Percentiles rank a stretch among this genome's conserved stretches.
These are phyloP conservation scores for Blennius ocellaris DNA, from an alignment of 2,113 vertebrate genomes.

Conservation along the genomic window DNA sequence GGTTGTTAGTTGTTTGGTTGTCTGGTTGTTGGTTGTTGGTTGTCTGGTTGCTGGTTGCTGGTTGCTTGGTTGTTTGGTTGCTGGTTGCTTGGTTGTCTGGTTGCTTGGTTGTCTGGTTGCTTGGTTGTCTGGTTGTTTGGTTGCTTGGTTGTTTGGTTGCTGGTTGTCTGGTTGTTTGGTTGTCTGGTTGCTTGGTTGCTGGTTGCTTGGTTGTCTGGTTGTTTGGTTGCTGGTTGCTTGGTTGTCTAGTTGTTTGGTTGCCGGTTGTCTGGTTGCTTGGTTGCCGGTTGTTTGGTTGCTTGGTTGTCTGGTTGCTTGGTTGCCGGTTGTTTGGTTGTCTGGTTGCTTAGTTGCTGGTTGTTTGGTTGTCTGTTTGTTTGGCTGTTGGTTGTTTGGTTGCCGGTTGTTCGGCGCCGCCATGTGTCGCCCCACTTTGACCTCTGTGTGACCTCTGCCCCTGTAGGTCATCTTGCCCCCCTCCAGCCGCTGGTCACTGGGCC, in stretches of 20 bases:
- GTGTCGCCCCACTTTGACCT: slow-evolving; percentile 62
- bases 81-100: slow-evolving; percentile 21
- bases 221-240: too few species aligned
- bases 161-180: slow-evolving; percentile 1
- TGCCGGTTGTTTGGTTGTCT: neutral
- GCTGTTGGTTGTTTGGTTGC: too few species aligned
- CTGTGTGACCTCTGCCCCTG: slow-evolving; percentile 76
- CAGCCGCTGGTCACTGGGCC: slow-evolving; percentile 86
- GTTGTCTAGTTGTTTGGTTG: too few species aligned
- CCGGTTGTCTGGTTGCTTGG: too few species aligned
- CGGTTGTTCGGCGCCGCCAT: too few species aligned
- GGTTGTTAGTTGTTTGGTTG: neutral
- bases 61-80: slow-evolving; percentile 15
- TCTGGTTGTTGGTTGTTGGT: too few species aligned
- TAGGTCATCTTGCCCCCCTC: slow-evolving; percentile 84
- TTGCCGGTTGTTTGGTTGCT: too few species aligned
- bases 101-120: too few species aligned
- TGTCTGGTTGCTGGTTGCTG: too few species aligned
- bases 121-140: too few species aligned
- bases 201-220: slow-evolving; percentile 19
- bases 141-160: too few species aligned
- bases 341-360: neutral
- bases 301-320: too few species aligned
- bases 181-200: slow-evolving; percentile 23
- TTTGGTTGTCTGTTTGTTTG: neutral